phyloP scores from a whole-genome alignment of 2,113 vertebrate genomes.

The Sinocyclocheilus anshuiensis region DNA sequence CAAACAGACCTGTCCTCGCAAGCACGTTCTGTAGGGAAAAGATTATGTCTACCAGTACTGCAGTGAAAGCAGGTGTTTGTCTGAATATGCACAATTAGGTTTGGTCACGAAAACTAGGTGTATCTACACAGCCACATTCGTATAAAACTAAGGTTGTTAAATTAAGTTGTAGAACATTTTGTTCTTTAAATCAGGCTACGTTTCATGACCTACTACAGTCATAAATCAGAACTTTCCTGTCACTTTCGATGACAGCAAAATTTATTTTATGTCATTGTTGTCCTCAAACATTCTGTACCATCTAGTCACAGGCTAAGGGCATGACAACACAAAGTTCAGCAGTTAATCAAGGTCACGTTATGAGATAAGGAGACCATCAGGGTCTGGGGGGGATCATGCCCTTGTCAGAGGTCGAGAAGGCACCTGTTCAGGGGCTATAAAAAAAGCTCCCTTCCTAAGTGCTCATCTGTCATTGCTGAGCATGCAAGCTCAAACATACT shows the following conservation, averaged over 20 bases:
- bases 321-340: neutral
- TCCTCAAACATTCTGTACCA: neutral
- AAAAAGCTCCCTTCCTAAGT: neutral
- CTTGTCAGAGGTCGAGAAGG: neutral
- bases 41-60: neutral
- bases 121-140: neutral
- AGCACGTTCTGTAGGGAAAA: neutral
- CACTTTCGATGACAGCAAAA: neutral
- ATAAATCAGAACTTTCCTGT: neutral
- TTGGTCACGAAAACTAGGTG: neutral
- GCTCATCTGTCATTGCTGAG: neutral
- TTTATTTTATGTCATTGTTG: neutral
- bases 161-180: neutral
- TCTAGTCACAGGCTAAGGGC: neutral
- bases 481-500: neutral
- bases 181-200: neutral
- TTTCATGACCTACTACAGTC: neutral
- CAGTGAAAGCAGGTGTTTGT: neutral
- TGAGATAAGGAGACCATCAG: neutral
- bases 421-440: constrained; percentile 24
- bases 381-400: neutral
- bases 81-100: neutral
- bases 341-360: neutral
- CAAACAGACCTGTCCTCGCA: neutral
- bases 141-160: neutral